A percentile compares a stretch with the other conserved stretches of the same genome.
Evolutionary conservation across 2,888 invertebrate species (phyloP).

Genomic region (Callinectes sapidus): DNA sequence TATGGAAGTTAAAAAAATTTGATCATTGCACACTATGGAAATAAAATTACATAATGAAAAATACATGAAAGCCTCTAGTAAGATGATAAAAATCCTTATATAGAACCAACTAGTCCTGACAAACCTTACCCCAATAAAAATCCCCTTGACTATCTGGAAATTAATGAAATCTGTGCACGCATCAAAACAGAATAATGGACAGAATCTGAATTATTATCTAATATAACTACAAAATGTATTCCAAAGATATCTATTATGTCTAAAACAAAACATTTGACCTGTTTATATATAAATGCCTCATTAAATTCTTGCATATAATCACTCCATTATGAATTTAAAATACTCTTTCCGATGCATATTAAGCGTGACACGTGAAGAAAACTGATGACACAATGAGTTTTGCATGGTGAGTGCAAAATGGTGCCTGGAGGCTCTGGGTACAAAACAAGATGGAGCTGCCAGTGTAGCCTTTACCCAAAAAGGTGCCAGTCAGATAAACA

Average conservation of each 20-base stretch:
- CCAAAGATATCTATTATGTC: background rate
- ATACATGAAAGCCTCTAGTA: background rate
- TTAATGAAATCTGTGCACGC: background rate
- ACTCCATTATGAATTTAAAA: background rate
- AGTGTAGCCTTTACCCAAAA: constrained; percentile 24
- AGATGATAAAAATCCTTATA: background rate
- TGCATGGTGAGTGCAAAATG: constrained; percentile 20
- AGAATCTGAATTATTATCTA: background rate
- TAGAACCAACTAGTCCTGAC: background rate
- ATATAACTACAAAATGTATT: background rate
- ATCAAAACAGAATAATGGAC: background rate
- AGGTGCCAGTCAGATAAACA: constrained; percentile 22
- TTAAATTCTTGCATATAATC: background rate
- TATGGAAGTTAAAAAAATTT: too few species aligned
- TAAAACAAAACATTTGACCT: background rate
- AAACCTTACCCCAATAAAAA: background rate
- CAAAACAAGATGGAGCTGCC: constrained; percentile 22
- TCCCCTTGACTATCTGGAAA: background rate
- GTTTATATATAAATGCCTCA: background rate
- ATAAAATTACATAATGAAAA: background rate
- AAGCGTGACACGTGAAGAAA: background rate
- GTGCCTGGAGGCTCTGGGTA: constrained; percentile 28
- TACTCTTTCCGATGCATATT: background rate
- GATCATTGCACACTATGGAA: background rate
- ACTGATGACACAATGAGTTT: background rate